A percentile compares a stretch with the other conserved stretches of the same genome.
phyloP scores from a whole-genome alignment of 2,888 invertebrate genomes.

The Protonemura montana region DNA sequence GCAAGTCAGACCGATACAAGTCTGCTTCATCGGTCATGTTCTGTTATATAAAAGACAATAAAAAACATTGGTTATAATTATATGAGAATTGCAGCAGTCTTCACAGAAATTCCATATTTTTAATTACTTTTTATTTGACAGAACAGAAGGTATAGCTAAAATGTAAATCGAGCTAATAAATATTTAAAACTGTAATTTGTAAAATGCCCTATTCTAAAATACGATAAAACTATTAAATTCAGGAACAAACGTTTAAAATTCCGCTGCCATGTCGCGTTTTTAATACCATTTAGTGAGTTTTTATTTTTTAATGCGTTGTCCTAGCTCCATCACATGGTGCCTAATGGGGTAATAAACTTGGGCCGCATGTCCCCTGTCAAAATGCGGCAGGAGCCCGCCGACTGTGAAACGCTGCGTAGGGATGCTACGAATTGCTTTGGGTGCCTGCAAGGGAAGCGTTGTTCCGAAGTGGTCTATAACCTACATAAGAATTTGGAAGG shows the following conservation, averaged over 20 bases:
- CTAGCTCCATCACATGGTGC: not conserved
- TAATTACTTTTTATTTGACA: not conserved
- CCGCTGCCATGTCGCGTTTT: constrained; percentile 17
- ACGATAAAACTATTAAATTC: not conserved
- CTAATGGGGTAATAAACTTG: not conserved
- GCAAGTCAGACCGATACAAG: not conserved
- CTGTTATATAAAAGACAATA: not conserved
- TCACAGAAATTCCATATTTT: no score
- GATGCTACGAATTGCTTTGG: no score
- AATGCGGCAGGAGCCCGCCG: not conserved
- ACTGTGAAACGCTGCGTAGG: no score
- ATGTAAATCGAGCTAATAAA: not conserved
- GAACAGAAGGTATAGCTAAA: not conserved
- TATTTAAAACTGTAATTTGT: constrained; percentile 7
- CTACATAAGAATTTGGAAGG: no score
- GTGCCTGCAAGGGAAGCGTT: no score
- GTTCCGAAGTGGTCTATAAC: no score
- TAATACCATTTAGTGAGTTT: constrained; percentile 8
- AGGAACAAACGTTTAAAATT: constrained; percentile 29
- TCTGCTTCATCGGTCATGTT: not conserved
- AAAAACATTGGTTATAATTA: no score
- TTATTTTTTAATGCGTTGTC: not conserved
- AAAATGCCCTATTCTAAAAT: not conserved
- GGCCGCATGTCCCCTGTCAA: not conserved
- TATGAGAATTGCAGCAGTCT: no score